Conservation (phyloP, 92 coral and sea anemone genomes). For the Bergia puertoricense region DNA sequence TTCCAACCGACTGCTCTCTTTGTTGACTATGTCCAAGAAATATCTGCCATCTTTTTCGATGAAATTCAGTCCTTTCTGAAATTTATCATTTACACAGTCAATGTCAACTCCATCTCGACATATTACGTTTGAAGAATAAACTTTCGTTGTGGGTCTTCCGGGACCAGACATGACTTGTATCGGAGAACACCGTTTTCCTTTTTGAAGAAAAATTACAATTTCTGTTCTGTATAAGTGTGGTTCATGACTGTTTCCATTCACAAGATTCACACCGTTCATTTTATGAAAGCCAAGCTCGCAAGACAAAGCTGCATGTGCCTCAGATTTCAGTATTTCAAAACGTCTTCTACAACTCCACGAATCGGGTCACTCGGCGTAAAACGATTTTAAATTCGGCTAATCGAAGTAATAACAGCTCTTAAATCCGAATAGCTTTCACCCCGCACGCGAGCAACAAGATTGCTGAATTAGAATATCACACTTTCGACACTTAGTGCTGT, state of each 20-base stretch:
- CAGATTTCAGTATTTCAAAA: background rate
- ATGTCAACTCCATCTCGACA: constrained; percentile 53
- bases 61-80: constrained; percentile 71
- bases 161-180: constrained; percentile 70
- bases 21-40: constrained; percentile 76
- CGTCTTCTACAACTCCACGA: background rate
- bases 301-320: constrained; percentile 7
- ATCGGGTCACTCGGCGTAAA: background rate
- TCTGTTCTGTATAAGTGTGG: constrained; percentile 69
- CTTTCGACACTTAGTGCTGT: constrained; percentile 22
- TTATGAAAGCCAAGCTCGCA: constrained; percentile 17
- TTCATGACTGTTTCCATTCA: constrained; percentile 61
- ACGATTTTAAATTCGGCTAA: constrained; percentile 25
- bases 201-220: constrained; percentile 75
- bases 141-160: constrained; percentile 62
- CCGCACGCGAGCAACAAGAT: constrained; percentile 33
- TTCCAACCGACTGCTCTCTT: constrained; percentile 76
- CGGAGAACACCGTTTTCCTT: constrained; percentile 73
- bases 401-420: background rate
- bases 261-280: constrained; percentile 55
- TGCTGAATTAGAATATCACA: background rate
- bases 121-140: constrained; percentile 67
- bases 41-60: constrained; percentile 83
- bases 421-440: background rate
- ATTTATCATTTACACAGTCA: constrained; percentile 69